Conservation (phyloP, 2,888 invertebrate genomes). For the Spatulosminthurus flaviceps region DNA sequence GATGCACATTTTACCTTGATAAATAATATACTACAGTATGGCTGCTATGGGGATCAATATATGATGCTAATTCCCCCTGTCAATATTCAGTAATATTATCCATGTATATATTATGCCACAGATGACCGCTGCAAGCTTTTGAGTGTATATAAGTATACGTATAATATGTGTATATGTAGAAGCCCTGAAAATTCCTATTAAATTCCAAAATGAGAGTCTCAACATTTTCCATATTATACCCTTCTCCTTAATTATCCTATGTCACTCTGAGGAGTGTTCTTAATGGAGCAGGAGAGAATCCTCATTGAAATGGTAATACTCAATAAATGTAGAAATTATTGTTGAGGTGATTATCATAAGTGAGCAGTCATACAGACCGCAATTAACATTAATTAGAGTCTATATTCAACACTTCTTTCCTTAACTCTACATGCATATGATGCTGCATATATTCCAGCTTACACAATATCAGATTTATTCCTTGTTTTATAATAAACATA, state of each 20-base stretch:
- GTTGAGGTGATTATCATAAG: constrained; percentile 3
- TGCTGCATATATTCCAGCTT: too few species aligned
- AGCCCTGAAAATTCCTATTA: background rate
- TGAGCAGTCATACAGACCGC: too few species aligned
- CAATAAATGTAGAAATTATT: background rate
- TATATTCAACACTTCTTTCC: background rate
- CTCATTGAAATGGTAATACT: constrained; percentile 5
- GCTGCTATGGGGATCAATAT: too few species aligned
- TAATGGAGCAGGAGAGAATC: background rate
- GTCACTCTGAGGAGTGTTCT: background rate
- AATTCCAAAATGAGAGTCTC: background rate
- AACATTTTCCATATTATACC: background rate
- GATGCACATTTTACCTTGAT: too few species aligned
- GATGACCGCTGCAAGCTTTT: too few species aligned
- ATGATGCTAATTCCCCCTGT: constrained; percentile 6
- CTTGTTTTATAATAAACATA: too few species aligned
- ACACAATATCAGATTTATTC: too few species aligned
- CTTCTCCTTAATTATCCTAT: background rate
- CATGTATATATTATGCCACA: too few species aligned
- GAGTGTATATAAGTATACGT: background rate
- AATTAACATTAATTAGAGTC: background rate
- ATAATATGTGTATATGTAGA: background rate
- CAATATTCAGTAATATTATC: background rate
- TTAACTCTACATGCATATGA: too few species aligned
- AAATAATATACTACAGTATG: too few species aligned